phyloP scores from a whole-genome alignment of 2,113 vertebrate genomes.

The Tichodroma muraria region DNA sequence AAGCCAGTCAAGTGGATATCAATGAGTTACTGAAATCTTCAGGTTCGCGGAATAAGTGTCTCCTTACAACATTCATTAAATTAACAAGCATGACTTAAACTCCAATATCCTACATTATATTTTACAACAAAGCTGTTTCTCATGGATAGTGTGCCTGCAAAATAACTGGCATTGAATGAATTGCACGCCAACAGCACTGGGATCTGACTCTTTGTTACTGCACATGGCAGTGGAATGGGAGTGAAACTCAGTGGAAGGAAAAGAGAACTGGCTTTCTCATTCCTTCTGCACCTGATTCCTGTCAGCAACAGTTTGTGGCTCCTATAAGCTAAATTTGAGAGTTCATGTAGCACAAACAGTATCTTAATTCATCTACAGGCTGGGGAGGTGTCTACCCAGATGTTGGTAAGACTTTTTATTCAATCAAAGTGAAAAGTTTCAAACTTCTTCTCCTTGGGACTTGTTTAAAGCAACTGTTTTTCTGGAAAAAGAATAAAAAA shows the following conservation, averaged over 20 bases:
- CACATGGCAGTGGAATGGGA: not conserved
- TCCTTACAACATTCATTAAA: not conserved
- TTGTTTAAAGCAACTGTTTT: not conserved
- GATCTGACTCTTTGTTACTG: not conserved
- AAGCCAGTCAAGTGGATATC: not conserved
- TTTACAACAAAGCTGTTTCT: not conserved
- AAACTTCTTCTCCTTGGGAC: not conserved
- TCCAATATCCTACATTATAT: not conserved
- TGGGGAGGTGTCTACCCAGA: not conserved
- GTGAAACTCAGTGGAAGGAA: not conserved
- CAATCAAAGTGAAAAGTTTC: not conserved
- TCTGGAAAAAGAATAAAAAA: not conserved
- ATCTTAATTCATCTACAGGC: not conserved
- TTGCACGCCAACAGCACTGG: accelerated
- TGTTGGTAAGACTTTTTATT: not conserved
- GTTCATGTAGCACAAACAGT: not conserved
- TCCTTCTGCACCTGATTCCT: not conserved
- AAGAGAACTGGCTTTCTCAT: not conserved
- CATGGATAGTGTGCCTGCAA: not conserved
- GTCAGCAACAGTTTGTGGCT: not conserved
- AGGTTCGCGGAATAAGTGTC: not conserved
- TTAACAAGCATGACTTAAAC: conserved; percentile 5
- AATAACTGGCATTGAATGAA: not conserved
- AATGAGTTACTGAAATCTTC: not conserved
- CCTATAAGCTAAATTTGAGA: not conserved